phyloP scores from a whole-genome alignment of 2,113 vertebrate genomes.

The Xenopus borealis region DNA sequence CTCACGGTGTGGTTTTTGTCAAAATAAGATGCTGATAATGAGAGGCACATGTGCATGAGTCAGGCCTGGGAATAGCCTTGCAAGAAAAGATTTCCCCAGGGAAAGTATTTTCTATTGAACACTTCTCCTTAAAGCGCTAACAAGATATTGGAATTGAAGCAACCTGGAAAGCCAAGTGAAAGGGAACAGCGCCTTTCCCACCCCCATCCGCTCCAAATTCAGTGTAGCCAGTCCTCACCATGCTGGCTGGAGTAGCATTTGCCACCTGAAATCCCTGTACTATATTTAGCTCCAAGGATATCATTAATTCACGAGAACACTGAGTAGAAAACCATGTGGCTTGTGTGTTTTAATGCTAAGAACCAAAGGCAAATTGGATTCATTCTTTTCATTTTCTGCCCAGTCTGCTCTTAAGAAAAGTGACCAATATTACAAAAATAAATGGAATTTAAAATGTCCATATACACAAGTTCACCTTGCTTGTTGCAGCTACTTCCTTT shows the following conservation, averaged over 20 bases:
- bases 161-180: neutral
- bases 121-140: conserved; percentile 12
- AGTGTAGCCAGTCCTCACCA: no score
- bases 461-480: no score
- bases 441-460: no score
- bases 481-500: no score
- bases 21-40: neutral
- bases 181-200: neutral
- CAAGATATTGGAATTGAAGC: conserved; percentile 34
- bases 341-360: neutral
- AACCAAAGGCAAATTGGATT: no score
- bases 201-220: neutral
- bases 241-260: no score
- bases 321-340: neutral
- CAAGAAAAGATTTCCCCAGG: neutral
- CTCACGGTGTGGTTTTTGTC: neutral
- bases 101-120: conserved; percentile 13
- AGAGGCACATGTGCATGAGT: conserved; percentile 34
- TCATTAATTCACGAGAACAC: conserved; percentile 22
- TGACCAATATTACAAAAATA: no score
- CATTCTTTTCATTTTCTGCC: no score
- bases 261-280: neutral
- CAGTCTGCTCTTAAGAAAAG: neutral
- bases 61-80: conserved; percentile 11
- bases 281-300: conserved; percentile 20